Base-by-base conservation (phyloP, 2,888 invertebrate genomes). In the Agrilus cyanescens region DNA sequence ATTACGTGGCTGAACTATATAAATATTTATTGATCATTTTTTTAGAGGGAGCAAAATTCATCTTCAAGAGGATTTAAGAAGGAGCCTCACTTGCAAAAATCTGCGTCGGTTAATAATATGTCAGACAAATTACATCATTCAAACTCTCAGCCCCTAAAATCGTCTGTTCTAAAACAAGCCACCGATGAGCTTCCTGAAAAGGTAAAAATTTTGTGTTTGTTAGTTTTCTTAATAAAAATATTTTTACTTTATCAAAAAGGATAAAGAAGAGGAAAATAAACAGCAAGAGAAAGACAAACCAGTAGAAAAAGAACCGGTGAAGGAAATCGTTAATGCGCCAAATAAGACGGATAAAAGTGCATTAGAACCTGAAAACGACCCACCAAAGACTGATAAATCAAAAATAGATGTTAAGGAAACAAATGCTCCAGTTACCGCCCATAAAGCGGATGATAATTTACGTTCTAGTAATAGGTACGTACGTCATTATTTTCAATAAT, bases 31-130 rank as follows among this genome's bases (percentile, higher is more conserved):
- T 37, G 43, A 32, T 38, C 38, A 6, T 41, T 33, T n/a, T 41
- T 35, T 14, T 43, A 49, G 43, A 41, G 51, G 46, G 50, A 53
- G 31, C 49, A 50, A 32, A 55, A 50, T 34, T 44, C 49, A 12
- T 33, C 40, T 12, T 25, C 43, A 32, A 25, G 36, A 7, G 34
- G 44, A 12, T 53, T 46, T 36, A 52, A 54, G 41, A 43, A 44
- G 30, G 59, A 47, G 38, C 35, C 35, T 50, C 50, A 55, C 34
- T 50, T 68, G 41, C 67, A 68, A 46, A 68, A 68, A 53, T 67
- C 67, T 1, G 57, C 59, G 31, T 67, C 66, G 4, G 67, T 66
- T 50, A 67, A 68, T 48, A 64, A 65, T 49, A 65, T 68, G 47
- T 56, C 53, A n/a, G 51, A 50, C 29, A 62, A 57, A 52, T 52